These are phyloP conservation scores for Terebella lapidaria DNA, from an alignment of 2,888 invertebrate genomes.

Conservation along the genomic window DNA sequence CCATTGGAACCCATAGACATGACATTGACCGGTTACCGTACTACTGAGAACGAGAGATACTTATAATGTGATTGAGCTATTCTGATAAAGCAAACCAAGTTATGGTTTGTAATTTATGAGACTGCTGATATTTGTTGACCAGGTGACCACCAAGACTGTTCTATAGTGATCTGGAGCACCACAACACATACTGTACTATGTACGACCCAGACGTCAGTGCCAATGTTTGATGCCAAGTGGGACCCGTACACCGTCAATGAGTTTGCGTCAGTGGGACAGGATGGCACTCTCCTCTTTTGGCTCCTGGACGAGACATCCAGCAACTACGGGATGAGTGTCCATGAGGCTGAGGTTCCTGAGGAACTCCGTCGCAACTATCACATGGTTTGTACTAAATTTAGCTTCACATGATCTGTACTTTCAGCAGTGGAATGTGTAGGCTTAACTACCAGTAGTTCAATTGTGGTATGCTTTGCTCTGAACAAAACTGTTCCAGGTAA, in stretches of 20 bases:
- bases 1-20: too few species aligned
- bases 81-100: too few species aligned
- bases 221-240: slow-evolving; percentile 45
- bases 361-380: slow-evolving; percentile 35
- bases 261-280: slow-evolving; percentile 46
- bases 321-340: slow-evolving; percentile 29
- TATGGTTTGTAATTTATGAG: too few species aligned
- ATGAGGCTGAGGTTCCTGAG: slow-evolving; percentile 45
- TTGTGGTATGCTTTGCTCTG: too few species aligned
- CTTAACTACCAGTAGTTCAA: too few species aligned
- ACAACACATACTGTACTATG: slow-evolving; percentile 34
- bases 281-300: slow-evolving; percentile 46
- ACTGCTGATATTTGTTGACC: too few species aligned
- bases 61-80: too few species aligned
- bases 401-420: too few species aligned
- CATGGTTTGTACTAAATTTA: slow-evolving; percentile 20
- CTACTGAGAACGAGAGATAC: too few species aligned
- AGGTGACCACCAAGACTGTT: slow-evolving; percentile 48
- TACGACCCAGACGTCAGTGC: slow-evolving; percentile 34
- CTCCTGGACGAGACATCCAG: slow-evolving; percentile 37
- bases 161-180: slow-evolving; percentile 46
- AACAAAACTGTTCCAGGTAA: too few species aligned
- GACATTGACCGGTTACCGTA: too few species aligned
- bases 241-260: slow-evolving; percentile 49
- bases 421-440: too few species aligned